Evolutionary conservation across 2,797 vertebrate genomes (phyloP), one percentile per base, ranked within the genome.

Genomic region (Melanotaenia trifasciata): DNA sequence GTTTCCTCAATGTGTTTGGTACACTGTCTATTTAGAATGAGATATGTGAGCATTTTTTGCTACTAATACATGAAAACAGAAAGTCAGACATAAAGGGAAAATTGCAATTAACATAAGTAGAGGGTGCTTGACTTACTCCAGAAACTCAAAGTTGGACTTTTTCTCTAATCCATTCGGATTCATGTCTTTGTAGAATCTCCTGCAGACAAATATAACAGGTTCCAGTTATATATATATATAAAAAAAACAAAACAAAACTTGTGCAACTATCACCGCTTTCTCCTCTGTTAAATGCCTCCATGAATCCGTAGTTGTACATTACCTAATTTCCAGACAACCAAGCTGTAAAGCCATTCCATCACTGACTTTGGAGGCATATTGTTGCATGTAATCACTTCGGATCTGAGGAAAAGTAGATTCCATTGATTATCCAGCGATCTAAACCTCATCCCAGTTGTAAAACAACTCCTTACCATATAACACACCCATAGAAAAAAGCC

Each of bases 161-260:
- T 99, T 99, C 88, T 98, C 97, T 77, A 98, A 93, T 0, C 96
- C 97, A 0, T 95, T 96, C 5, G 96, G 94, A 47, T 96, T 96
- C 96, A 99, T 97, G 84, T 99, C 96, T 92, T 99, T 98, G 89
- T 93, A 98, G 91, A 96, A 98, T 67, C 97, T 93, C 94, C 97
- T 99, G 93, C 51, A 33, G 70, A 20, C 4, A 64, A 16, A 35
- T 6, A 57, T 3, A 28, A 0, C 5, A 35, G 7, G 0, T 0
- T 54, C 35, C 10, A 9, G 5, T 18, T 24, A 60, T 1, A 30
- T 45, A 30, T 30, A 30, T 3, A 26, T 26, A 0, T 38, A 12
- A 13, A 18, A 43, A 16, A 47, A 63, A 11, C 8, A 11, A 36
- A 36, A 36, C 11, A 30, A 30, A 35, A 18, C 0, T 12, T 10